Base-by-base conservation (phyloP, 2,888 invertebrate species). In the Oxyteleia sp. region DNA sequence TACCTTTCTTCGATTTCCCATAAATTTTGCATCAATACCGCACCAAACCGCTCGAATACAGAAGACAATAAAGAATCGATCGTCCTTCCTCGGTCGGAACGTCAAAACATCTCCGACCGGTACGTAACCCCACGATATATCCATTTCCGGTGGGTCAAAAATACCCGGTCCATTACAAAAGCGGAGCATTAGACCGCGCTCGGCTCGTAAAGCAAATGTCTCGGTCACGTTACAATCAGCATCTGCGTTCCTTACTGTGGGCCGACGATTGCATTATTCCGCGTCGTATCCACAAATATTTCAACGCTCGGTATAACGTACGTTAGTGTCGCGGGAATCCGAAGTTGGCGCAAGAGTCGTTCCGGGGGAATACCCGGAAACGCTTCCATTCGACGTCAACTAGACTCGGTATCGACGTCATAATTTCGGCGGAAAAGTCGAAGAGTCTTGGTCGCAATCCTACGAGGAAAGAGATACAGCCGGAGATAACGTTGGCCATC, bases 401-500 rank as follows among this genome's bases (percentile, higher is more conserved):
- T 87, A 87, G 88, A 89, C 89, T 89, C 87, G 87, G 86, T 84
- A 88, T 89, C 89, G 89, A 89, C 87, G 88, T 89, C 89, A 90
- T 91, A 91, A 92, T 92, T 91, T 88, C 84, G 76, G 57, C 66
- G 32, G 59, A 80, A 80, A 66, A 66, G 66, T 72, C 66, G 80
- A 80, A 86, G 86, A 84, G 86, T 76, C 82, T 78, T 66, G 69
- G 82, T 69, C 64, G 85, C 69, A 69, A 84, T 68, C 61, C 61
- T 43, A 18, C 71, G 53, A 74, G 69, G 45, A 78, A 74, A 71
- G 86, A 90, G 87, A 91, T 90, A 90, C 88, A 88, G 86, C 76
- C 82, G 72, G 84, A 90, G 90, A 91, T 92, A 91, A 89, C 88
- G 89, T 86, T 87, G 86, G 87, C 90, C 89, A 91, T 90, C 88